phyloP scores from a whole-genome alignment of 1,140 invertebrate genomes.

The Limonius californicus region DNA sequence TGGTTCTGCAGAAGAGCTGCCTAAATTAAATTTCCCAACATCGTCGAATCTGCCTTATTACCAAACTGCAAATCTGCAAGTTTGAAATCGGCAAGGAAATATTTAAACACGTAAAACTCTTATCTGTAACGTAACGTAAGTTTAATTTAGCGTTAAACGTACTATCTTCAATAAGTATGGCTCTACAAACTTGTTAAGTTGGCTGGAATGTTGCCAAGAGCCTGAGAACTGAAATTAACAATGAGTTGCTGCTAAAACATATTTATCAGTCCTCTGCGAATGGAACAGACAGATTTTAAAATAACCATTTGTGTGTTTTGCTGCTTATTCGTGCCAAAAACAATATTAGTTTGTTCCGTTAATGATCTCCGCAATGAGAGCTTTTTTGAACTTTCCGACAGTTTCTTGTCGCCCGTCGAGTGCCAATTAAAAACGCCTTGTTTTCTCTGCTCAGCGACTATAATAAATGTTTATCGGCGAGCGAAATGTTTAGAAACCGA shows the following conservation, averaged over 20 bases:
- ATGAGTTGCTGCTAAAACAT: conserved; percentile 1
- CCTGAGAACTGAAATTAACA: conserved; percentile 1
- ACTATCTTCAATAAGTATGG: not conserved
- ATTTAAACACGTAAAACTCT: too few relatives aligned
- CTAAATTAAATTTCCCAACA: too few relatives aligned
- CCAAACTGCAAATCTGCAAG: too few relatives aligned
- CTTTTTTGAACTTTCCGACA: not conserved
- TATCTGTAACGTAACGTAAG: not conserved
- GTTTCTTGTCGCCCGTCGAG: not conserved
- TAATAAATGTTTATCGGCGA: too few relatives aligned
- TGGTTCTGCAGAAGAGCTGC: too few relatives aligned
- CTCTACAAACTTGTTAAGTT: not conserved
- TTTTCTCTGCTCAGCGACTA: too few relatives aligned
- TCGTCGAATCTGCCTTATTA: too few relatives aligned
- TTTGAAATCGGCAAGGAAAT: too few relatives aligned
- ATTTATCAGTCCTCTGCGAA: not conserved
- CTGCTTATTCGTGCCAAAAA: not conserved
- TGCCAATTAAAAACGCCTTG: too few relatives aligned
- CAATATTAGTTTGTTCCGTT: conserved; percentile 1
- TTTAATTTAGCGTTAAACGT: not conserved
- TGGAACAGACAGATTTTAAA: conserved; percentile 1
- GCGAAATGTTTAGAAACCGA: too few relatives aligned
- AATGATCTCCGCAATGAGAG: not conserved
- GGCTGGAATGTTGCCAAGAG: conserved; percentile 1
- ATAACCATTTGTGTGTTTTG: not conserved